These are phyloP conservation scores for Drosophila seguyi DNA, from an alignment of 1,140 invertebrate species.

Conservation along the genomic window DNA sequence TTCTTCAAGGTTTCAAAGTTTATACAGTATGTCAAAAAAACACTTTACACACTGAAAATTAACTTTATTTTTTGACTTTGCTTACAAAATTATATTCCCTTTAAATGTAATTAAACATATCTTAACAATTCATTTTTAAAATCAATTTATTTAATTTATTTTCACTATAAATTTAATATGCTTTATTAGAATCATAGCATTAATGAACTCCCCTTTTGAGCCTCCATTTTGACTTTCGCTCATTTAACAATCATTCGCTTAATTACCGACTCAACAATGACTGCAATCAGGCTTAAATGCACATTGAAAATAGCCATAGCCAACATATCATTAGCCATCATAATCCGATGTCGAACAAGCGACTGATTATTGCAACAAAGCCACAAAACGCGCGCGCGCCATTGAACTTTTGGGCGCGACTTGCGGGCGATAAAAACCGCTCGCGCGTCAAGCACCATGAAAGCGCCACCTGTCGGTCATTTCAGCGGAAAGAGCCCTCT, in stretches of 20 bases:
- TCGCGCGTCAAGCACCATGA: constrained; percentile 6
- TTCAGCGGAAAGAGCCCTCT: constrained; percentile 23
- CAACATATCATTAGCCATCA: constrained; percentile 55
- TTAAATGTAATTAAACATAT: too few species aligned
- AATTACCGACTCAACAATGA: constrained; percentile 48
- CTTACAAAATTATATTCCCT: background rate
- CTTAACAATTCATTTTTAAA: background rate
- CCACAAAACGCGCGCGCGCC: constrained; percentile 20
- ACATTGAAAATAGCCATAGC: constrained; percentile 44
- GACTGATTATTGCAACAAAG: constrained; percentile 29
- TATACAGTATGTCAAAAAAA: background rate
- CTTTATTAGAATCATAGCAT: constrained; percentile 6
- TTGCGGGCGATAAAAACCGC: constrained; percentile 42
- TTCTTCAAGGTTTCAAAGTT: background rate
- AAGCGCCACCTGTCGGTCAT: constrained; percentile 58
- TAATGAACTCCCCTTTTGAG: constrained; percentile 6
- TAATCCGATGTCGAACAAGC: constrained; percentile 50
- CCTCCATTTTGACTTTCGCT: constrained; percentile 48
- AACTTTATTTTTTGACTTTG: background rate
- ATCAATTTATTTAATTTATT: background rate
- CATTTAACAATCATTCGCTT: constrained; percentile 41
- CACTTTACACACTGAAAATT: background rate
- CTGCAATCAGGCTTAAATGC: constrained; percentile 62
- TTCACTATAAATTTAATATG: background rate
- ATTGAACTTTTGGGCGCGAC: constrained; percentile 39